Evolutionary conservation across 2,113 vertebrate genomes (phyloP).

Genomic region (Colistium nudipinnis): DNA sequence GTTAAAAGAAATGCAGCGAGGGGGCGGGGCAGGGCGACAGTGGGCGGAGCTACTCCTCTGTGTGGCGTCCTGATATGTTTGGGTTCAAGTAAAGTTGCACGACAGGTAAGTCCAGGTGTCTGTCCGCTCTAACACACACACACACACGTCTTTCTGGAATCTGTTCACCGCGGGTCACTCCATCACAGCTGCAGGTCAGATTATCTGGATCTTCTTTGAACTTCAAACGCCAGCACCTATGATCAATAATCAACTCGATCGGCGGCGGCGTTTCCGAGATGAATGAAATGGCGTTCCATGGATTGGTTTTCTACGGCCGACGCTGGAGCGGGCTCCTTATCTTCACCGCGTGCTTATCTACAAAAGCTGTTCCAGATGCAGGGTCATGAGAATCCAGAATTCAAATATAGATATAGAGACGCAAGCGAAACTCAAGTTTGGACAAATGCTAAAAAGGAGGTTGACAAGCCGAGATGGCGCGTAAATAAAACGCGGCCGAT

Average conservation of each 20-base stretch:
- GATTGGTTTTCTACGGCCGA: no score
- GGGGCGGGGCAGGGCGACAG: background rate
- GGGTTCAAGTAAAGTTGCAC: conserved; percentile 73
- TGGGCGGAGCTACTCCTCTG: conserved; percentile 47
- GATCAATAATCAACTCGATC: background rate
- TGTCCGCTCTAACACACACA: conserved; percentile 28
- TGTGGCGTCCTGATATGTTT: conserved; percentile 75
- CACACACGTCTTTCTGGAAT: no score
- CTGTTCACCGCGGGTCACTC: no score
- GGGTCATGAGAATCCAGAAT: conserved; percentile 18
- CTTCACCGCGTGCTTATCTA: conserved; percentile 26
- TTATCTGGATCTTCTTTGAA: background rate
- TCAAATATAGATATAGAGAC: conserved; percentile 28
- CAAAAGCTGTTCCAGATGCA: conserved; percentile 25
- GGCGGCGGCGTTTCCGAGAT: no score
- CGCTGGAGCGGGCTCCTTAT: conserved; percentile 37
- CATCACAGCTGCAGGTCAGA: background rate
- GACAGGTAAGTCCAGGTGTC: conserved; percentile 49
- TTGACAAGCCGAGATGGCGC: no score
- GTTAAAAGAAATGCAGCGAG: no score
- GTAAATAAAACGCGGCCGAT: no score
- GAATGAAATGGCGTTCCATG: no score
- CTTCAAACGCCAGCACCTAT: no score
- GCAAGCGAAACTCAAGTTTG: conserved; percentile 19
- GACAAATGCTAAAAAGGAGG: background rate